Conservation (phyloP, 2,113 vertebrate species). For the Andinoacara biseriatus region DNA sequence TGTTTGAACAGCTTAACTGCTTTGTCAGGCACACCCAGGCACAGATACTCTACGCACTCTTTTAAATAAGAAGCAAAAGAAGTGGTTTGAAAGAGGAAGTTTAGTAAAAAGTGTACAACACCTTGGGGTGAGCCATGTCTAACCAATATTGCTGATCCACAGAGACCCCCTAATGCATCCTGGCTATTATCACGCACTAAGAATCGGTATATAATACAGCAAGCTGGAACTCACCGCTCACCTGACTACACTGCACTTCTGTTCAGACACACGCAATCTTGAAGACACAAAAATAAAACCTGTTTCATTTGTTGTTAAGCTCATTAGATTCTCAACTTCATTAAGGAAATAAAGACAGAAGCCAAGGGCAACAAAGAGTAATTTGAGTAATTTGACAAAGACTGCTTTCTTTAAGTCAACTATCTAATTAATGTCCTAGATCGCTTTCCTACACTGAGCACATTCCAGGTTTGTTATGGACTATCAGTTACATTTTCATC, state of each 20-base stretch:
- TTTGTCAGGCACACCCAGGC: no score
- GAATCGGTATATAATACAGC: slow-evolving; percentile 38
- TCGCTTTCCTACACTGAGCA: slow-evolving; percentile 8
- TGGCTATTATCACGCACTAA: slow-evolving; percentile 48
- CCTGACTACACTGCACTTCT: slow-evolving; percentile 19
- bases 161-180: slow-evolving; percentile 27
- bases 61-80: slow-evolving; percentile 28
- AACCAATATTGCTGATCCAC: slow-evolving; percentile 33
- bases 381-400: slow-evolving; percentile 56
- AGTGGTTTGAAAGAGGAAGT: slow-evolving; percentile 25
- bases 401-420: slow-evolving; percentile 47
- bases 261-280: neutral
- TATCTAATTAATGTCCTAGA: slow-evolving; percentile 48
- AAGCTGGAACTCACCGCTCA: slow-evolving; percentile 27
- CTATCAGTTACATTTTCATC: slow-evolving; percentile 10
- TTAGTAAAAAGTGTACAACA: slow-evolving; percentile 15
- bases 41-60: neutral
- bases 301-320: slow-evolving; percentile 54
- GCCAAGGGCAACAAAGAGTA: slow-evolving; percentile 39
- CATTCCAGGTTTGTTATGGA: slow-evolving; percentile 17
- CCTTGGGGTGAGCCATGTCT: slow-evolving; percentile 1
- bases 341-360: slow-evolving; percentile 53
- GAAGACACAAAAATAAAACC: slow-evolving; percentile 42
- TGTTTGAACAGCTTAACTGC: neutral
- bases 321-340: slow-evolving; percentile 61